These are phyloP conservation scores for Vimba vimba DNA, from an alignment of 2,113 vertebrate species.

Conservation along the genomic window DNA sequence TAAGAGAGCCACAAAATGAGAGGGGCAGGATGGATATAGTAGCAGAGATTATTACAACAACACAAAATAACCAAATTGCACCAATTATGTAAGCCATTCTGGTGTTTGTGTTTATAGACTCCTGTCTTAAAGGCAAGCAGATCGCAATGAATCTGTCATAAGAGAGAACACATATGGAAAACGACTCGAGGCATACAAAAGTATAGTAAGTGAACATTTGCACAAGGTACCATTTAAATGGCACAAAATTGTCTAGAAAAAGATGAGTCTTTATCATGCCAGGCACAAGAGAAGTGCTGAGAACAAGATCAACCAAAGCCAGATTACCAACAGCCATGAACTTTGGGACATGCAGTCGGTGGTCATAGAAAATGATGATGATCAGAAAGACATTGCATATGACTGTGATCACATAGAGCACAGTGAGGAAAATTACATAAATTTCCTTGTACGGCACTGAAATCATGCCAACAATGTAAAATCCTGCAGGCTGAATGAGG, in stretches of 20 bases:
- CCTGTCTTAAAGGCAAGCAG: slow-evolving; percentile 70
- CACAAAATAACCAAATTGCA: slow-evolving; percentile 50
- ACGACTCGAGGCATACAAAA: slow-evolving; percentile 59
- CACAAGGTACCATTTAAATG: slow-evolving; percentile 65
- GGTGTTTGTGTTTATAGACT: slow-evolving; percentile 63
- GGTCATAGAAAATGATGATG: slow-evolving; percentile 56
- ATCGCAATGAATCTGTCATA: slow-evolving; percentile 73
- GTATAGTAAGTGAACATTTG: slow-evolving; percentile 69
- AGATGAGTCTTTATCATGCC: slow-evolving; percentile 70
- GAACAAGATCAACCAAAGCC: slow-evolving; percentile 63
- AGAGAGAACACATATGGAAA: slow-evolving; percentile 67
- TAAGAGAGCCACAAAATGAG: slow-evolving; percentile 70
- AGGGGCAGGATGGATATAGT: slow-evolving; percentile 62
- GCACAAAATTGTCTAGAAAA: slow-evolving; percentile 63
- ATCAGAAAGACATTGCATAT: slow-evolving; percentile 69
- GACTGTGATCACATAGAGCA: slow-evolving; percentile 65
- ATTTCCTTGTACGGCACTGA: slow-evolving; percentile 52
- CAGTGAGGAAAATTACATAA: slow-evolving; percentile 67
- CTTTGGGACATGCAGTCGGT: slow-evolving; percentile 67
- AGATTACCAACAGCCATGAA: slow-evolving; percentile 71
- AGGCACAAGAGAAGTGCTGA: slow-evolving; percentile 67
- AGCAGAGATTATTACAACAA: rapidly evolving
- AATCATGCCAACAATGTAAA: slow-evolving; percentile 67
- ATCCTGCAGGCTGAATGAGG: slow-evolving; percentile 71
- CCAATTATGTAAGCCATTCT: slow-evolving; percentile 66